Conservation (phyloP, 2,113 vertebrate genomes). For the Erpornis zantholeuca region DNA sequence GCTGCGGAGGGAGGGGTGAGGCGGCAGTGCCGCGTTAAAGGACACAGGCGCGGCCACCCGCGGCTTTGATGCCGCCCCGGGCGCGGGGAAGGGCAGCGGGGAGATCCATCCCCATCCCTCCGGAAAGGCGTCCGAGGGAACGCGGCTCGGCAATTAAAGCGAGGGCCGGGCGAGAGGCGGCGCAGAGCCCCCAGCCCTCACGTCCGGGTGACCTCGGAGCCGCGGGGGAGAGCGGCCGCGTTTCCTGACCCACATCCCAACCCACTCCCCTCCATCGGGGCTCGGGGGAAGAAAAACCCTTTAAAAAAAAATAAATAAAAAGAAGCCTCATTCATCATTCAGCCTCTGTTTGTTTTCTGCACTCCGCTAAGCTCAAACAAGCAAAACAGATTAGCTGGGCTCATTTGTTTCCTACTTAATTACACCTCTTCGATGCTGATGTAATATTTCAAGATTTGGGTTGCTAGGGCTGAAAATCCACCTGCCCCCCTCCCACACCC, state of each 20-base stretch:
- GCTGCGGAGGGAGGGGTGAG: background rate
- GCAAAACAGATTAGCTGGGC: slow-evolving; percentile 63
- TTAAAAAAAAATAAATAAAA: background rate
- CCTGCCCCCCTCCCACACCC: slow-evolving; percentile 59
- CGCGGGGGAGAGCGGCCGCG: background rate
- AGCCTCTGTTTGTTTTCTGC: slow-evolving; percentile 63
- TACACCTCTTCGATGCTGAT: slow-evolving; percentile 51
- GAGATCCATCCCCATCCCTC: background rate
- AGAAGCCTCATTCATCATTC: slow-evolving; percentile 41
- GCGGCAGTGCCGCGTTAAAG: background rate
- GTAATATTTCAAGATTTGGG: slow-evolving; percentile 52
- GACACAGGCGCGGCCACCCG: fast-evolving
- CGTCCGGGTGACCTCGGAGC: background rate
- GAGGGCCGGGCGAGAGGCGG: background rate
- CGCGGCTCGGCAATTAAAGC: background rate
- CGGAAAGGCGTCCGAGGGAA: background rate
- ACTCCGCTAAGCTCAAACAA: slow-evolving; percentile 59
- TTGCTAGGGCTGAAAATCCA: slow-evolving; percentile 65
- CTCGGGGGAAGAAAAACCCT: background rate
- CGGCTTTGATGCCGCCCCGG: background rate
- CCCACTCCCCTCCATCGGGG: background rate
- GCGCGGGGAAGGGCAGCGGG: fast-evolving
- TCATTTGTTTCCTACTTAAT: slow-evolving; percentile 66
- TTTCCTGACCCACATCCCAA: background rate
- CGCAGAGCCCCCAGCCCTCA: background rate